Base-by-base conservation (phyloP, 2,113 vertebrate genomes). In the Pterophyllum scalare region DNA sequence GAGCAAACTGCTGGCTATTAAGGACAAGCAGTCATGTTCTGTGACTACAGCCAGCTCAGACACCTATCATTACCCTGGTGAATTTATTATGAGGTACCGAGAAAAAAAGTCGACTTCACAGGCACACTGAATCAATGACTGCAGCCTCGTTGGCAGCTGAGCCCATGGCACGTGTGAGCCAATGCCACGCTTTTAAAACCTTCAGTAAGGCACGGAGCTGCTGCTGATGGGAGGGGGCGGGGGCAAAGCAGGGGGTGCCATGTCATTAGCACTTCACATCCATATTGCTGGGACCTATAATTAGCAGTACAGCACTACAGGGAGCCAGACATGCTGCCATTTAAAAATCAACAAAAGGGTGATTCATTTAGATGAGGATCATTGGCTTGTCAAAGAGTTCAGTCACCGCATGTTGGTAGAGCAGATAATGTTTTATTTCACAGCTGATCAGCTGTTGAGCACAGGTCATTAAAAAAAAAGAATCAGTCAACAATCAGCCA, bases 251-350 rank as follows among this genome's bases (percentile, higher is more conserved):
- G 62, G 14, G 77, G 83, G 84, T 54, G 78, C 26, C 70, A 83
- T 75, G 59, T 88, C 87, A 94, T 93, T 94, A 91, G 83, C 75
- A 80, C 87, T 82, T 85, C 74, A 82, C 77, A 92, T 92, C 82
- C 85, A 82, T 88, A 91, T 85, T 64, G 64, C 75, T 62, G 57
- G 31, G 79, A 90, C 79, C 87, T 89, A 90, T 90, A 91, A 93
- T 93, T 87, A 90, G 86, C 33, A 54, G 14, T 28, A 64, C 46
- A 72, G 49, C 87, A 33, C 82, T 56, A 64, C 59, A 43, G 80
- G 78, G 85, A 85, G 76, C 38, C 77, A 24, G 43, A 72, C 78
- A n/a, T 14, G 80, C 62, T 79, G 85, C 62, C 17, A 17, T 83
- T 60, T 83, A 7, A 77, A 83, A 89, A 77, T 62, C 54, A 84